Percentiles rank a stretch among this genome's conserved stretches.
phyloP scores from a whole-genome alignment of 2,888 invertebrate species.

The Caenorhabditis sp. region DNA sequence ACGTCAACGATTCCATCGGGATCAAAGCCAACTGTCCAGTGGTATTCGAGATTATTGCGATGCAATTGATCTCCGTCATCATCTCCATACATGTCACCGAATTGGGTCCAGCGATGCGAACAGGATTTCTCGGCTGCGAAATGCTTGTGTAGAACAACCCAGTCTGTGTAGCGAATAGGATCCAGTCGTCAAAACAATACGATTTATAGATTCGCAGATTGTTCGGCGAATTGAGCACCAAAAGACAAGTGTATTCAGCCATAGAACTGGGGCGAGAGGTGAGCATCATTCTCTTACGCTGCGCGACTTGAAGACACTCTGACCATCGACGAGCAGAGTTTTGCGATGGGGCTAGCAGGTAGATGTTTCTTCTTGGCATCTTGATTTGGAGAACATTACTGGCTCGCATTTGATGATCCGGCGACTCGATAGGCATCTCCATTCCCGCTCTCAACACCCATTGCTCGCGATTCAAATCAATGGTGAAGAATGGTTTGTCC shows the following conservation, averaged over 20 bases:
- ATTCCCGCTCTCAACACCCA: constrained; percentile 53
- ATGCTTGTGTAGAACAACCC: constrained; percentile 62
- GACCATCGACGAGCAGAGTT: constrained; percentile 43
- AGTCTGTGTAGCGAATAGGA: constrained; percentile 60
- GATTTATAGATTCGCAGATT: constrained; percentile 45
- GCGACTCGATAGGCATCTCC: constrained; percentile 35
- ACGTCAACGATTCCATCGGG: constrained; percentile 39
- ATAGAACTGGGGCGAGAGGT: constrained; percentile 39
- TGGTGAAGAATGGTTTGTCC: constrained; percentile 41
- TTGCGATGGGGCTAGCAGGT: constrained; percentile 43
- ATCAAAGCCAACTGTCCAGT: constrained; percentile 33
- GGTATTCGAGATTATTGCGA: constrained; percentile 34
- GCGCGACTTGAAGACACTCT: constrained; percentile 45
- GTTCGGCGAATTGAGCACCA: constrained; percentile 42
- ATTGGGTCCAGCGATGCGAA: constrained; percentile 54
- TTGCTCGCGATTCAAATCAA: constrained; percentile 58
- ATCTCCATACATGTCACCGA: constrained; percentile 50
- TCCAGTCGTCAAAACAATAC: constrained; percentile 51
- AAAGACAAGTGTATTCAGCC: constrained; percentile 44
- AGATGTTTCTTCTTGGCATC: constrained; percentile 46
- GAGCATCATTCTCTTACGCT: constrained; percentile 42
- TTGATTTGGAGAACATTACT: constrained; percentile 60
- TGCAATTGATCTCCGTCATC: constrained; percentile 46
- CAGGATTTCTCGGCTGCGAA: constrained; percentile 50
- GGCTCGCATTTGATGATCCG: constrained; percentile 27